Base-by-base conservation (phyloP, 2,113 vertebrate genomes). In the Macquaria ambigua region DNA sequence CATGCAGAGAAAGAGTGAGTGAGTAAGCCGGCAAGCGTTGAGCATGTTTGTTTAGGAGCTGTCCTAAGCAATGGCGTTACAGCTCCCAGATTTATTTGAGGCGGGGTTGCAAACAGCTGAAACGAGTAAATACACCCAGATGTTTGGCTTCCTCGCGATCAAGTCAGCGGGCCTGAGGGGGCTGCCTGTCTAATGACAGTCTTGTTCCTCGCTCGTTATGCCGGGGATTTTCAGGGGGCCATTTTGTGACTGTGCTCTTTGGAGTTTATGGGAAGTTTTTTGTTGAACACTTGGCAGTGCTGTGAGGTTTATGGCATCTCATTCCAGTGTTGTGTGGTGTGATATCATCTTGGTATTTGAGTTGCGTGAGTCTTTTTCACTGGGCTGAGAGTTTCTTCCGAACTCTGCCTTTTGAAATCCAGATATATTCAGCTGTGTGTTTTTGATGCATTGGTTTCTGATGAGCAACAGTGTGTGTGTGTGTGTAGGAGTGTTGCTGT, bases 101-200 rank as follows among this genome's bases (percentile, higher is more conserved):
- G 87, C 56, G 89, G 86, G 72, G 75, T 74, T 81, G 84, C 81
- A 85, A 93, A 93, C 93, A 95, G 93, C 90, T 93, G 94, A 92
- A 92, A 89, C 67, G 7, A 83, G 87, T 92, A 95, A 93, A 93
- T 71, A 84, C 82, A 81, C 21, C 92, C 93, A 95, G 93, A 93
- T 94, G 94, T 94, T 93, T 86, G 87, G 86, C 86, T 84, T 88
- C 86, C 81, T 90, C 75, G 1, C 71, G 72, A 86, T 85, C 20
- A 28, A 80, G 81, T 69, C 62, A 67, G 74, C 56, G 48, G 82
- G 87, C 89, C 89, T 64, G 77, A 48, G 88, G 88, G 84, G 56
- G 71, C 77, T 79, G 88, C 70, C 62, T 79, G 73, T 87, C 77
- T 93, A 90, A 93, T 90, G 83, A 89, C 90, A 81, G 81, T 88